Percentiles rank a stretch among this genome's conserved stretches.
Evolutionary conservation across 1,140 invertebrate genomes (phyloP).

Genomic region (Steinernema feltiae): DNA sequence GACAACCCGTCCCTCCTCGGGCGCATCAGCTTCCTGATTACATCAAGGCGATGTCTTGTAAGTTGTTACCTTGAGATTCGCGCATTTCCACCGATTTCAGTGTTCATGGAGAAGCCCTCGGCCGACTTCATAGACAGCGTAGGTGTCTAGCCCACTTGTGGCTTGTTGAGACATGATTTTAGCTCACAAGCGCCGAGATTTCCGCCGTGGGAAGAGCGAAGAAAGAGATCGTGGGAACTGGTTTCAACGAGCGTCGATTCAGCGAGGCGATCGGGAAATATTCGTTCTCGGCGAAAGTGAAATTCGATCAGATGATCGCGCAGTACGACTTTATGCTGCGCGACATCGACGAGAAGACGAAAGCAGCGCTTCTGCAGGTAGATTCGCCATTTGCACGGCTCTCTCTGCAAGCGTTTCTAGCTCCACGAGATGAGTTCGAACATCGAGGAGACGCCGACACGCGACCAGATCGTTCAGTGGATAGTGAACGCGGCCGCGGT

Average conservation of each 20-base stretch:
- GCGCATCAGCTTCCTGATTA: background rate
- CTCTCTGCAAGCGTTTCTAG: background rate
- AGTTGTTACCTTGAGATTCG: background rate
- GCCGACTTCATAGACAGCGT: background rate
- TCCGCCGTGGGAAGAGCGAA: background rate
- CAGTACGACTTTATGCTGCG: background rate
- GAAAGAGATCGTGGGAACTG: background rate
- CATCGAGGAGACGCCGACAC: background rate
- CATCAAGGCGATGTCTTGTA: slow-evolving; percentile 2
- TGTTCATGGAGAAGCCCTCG: background rate
- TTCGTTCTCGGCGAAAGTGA: background rate
- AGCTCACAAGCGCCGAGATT: background rate
- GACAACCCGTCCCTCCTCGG: background rate
- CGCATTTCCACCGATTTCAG: background rate
- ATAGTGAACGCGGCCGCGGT: background rate
- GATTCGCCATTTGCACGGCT: background rate
- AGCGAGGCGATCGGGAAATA: background rate
- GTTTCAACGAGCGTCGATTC: background rate
- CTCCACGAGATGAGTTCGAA: background rate
- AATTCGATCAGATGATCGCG: background rate
- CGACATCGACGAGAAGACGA: background rate
- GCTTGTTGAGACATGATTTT: background rate
- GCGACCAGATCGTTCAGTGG: background rate
- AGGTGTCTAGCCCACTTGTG: background rate
- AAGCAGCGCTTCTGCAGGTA: background rate